Evolutionary conservation across 2,888 invertebrate genomes (phyloP), one percentile per base, ranked within the genome.

Genomic region (Homarus gammarus): DNA sequence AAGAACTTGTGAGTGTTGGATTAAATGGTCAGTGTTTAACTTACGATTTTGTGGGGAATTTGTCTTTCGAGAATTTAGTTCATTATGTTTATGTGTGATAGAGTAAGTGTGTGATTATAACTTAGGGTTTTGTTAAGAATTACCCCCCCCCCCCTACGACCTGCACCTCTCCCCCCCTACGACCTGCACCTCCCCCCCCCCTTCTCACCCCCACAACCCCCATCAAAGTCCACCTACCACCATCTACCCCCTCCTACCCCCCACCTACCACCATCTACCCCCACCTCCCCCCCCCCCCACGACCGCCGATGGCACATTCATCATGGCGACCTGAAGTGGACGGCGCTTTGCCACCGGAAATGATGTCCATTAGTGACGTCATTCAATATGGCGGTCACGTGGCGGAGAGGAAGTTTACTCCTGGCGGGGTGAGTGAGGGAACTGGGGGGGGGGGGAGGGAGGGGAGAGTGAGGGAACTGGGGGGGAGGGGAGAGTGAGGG

Each of bases 311-410:
- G 68, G 68, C 18, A 79, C 79, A 49, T 51, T 79, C 51, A 79
- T 79, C 56, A 51, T 36, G 33, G 56, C n/a, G 27, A 27, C 44
- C 56, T 33, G 51, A 51, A 79, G 79, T 79, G 79, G 79, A 51
- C 51, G 75, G 56, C 51, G 79, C 79, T 79, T 18, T 49, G 56
- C 51, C 51, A 51, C 79, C 79, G 79, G 79, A 79, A 49, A 79
- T 79, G 79, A 79, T 33, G 79, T 49, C 79, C 79, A 78, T 78
- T 78, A 78, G 79, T 79, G 79, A 79, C 79, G 51, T 79, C 79
- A 79, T 79, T 51, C 79, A 79, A 79, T 79, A 79, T 79, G 79
- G 79, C 51, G 27, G 79, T 79, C 79, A 79, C 79, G 79, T 79
- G 79, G 18, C 79, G 18, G 51, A 36, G 68, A 79, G 79, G 78